Percentiles rank a stretch among this genome's conserved stretches.
phyloP scores from a whole-genome alignment of 2,797 vertebrate genomes.

The Trachurus trachurus region DNA sequence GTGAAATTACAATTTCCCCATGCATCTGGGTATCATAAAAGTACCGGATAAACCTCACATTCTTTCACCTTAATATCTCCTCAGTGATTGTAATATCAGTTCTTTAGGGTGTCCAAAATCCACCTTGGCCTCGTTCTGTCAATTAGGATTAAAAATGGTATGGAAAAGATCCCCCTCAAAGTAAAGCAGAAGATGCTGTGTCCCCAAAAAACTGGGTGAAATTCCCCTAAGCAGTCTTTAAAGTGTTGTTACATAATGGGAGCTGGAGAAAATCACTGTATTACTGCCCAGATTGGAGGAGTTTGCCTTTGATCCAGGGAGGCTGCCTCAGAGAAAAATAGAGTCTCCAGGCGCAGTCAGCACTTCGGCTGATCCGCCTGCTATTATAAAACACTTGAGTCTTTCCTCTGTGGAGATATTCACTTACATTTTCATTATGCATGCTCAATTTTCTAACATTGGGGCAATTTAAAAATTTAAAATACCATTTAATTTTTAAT shows the following conservation, averaged over 20 bases:
- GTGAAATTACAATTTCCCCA: neutral
- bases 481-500: slow-evolving; percentile 6
- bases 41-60: neutral
- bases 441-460: neutral
- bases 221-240: slow-evolving; percentile 28
- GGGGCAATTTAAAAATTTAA: neutral
- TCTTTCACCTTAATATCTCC: slow-evolving; percentile 6
- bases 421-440: slow-evolving; percentile 22
- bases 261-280: slow-evolving; percentile 66
- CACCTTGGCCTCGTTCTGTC: slow-evolving; percentile 46
- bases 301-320: slow-evolving; percentile 66
- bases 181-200: slow-evolving; percentile 31
- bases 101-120: slow-evolving; percentile 14
- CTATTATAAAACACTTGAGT: slow-evolving; percentile 30
- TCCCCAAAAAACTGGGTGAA: slow-evolving; percentile 51
- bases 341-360: slow-evolving; percentile 50
- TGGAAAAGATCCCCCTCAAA: slow-evolving; percentile 28
- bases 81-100: neutral
- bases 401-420: slow-evolving; percentile 17
- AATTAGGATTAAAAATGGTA: slow-evolving; percentile 35
- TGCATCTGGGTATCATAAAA: neutral
- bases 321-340: slow-evolving; percentile 44
- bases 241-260: slow-evolving; percentile 71
- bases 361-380: slow-evolving; percentile 32
- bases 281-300: slow-evolving; percentile 66